Evolutionary conservation across 2,888 invertebrate genomes (phyloP), one percentile per base, ranked within the genome.

Genomic region (Andrena haemorrhoa): DNA sequence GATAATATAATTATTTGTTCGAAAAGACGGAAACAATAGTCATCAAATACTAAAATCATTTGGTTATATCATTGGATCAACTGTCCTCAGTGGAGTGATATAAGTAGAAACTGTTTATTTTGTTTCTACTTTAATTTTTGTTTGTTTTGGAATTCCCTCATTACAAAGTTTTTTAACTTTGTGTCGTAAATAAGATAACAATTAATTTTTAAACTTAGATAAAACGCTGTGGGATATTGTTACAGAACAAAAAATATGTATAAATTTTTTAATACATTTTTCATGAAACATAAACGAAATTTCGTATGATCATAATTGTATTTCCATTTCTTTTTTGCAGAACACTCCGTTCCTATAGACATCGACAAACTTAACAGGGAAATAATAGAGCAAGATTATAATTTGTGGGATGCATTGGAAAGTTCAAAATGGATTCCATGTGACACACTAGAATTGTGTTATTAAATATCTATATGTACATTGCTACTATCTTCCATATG

Each of bases 361-460:
- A 94, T 97, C 2, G 98, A 98, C 60, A 96, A 96, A 92, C 90
- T 97, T 91, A 98, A 98, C 91, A 95, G 96, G 85, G 97, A 98
- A 87, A 95, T 96, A 70, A 95, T 97, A 60, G 97, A 97, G 86
- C 96, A 96, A 29, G 97, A 97, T 90, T 95, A 96, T 76, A 96
- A 96, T 69, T 93, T 98, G 33, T 98, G 97, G 96, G 98, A 97
- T 93, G 96, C 96, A 20, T 92, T 98, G 63, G 98, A 98, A 92
- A 95, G 96, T 81, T 97, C 97, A 0, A 97, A 97, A 91, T 98
- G 98, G 98, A 95, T 97, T 90, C 97, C 97, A 0, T 96, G 96
- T 82, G 97, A 97, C 82, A 95, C 96, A 35, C 92, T 97, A 58
- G 97, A 97, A 94, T 95, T 95, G 31, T 95, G 95, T 89, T 95